Evolutionary conservation across 2,113 vertebrate genomes (phyloP), one percentile per base, ranked within the genome.

Genomic region (Argyrosomus japonicus): DNA sequence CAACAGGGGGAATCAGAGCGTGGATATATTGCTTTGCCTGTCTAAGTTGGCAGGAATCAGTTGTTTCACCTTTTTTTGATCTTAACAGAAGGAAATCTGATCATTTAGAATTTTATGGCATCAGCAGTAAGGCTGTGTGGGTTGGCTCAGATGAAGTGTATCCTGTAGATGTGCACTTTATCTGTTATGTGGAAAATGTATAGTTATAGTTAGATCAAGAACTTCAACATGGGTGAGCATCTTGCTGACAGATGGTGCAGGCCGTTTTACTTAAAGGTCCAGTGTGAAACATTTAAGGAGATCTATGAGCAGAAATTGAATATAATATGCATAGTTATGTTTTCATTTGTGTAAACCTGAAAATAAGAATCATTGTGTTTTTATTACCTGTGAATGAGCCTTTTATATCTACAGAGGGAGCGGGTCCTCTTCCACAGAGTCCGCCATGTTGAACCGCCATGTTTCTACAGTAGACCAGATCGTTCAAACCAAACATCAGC

Each of bases 1-100:
- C 45, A 67, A 53, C 60, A 36, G 72, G 36, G 47, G 74, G 68
- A 69, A 82, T 63, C 69, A 45, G 51, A 56, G 45, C 8, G 10
- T 47, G 21, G 40, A 53, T 21, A 3, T 25, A 29, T 65, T 12
- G 18, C 14, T 68, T 45, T 23, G 32, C 29, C 23, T 54, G 27
- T 64, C 68, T 29, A 11, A 17, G 29, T 29, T 47, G 50, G 60
- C 43, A 71, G 50, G 47, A 57, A n/a, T 73, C 15, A 36, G 54
- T 36, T 80, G 40, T 54, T 62, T 43, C 36, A 6, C 25, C 19
- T 32, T 57, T 40, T 2, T 17, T 43, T 32, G 40, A 47, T 68
- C 32, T 60, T 18, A 47, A 72, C 67, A 29, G 13, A 27, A 50
- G 40, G 17, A 2, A 68, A 62, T 51, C 17, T 7, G 29, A 72